phyloP scores from a whole-genome alignment of 2,113 vertebrate genomes.

The Carettochelys insculpta region DNA sequence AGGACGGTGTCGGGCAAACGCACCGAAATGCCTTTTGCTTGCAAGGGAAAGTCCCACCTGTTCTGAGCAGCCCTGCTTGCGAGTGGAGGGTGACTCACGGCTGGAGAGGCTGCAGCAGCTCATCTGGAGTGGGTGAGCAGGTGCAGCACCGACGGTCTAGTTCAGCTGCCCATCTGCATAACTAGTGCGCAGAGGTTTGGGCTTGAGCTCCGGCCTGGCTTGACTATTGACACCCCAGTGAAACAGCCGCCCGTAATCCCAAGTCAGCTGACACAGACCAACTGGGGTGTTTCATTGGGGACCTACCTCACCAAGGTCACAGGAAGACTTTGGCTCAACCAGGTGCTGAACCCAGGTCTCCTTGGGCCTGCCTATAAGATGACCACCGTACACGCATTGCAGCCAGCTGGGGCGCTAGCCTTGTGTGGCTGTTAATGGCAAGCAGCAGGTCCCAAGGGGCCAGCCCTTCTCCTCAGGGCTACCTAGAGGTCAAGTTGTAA shows the following conservation, averaged over 20 bases:
- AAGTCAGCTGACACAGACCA: too few species aligned
- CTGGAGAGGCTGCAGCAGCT: neutral
- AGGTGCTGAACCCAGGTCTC: neutral
- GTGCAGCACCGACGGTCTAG: neutral
- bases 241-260: too few species aligned
- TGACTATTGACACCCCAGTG: too few species aligned
- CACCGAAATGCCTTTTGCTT: neutral
- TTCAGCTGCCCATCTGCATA: neutral
- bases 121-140: neutral
- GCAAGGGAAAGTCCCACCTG: neutral
- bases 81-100: neutral
- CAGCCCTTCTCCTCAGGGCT: neutral
- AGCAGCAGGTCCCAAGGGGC: neutral
- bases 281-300: too few species aligned
- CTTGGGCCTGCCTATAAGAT: neutral
- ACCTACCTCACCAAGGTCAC: too few species aligned
- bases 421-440: neutral
- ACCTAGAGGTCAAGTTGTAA: neutral
- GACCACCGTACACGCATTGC: neutral
- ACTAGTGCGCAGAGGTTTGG: neutral
- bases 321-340: too few species aligned
- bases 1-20: constrained; percentile 26
- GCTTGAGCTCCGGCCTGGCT: neutral
- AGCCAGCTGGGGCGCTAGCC: neutral
- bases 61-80: neutral